Conservation (phyloP, 2,888 invertebrate species). For the Thymelicus sylvestris region DNA sequence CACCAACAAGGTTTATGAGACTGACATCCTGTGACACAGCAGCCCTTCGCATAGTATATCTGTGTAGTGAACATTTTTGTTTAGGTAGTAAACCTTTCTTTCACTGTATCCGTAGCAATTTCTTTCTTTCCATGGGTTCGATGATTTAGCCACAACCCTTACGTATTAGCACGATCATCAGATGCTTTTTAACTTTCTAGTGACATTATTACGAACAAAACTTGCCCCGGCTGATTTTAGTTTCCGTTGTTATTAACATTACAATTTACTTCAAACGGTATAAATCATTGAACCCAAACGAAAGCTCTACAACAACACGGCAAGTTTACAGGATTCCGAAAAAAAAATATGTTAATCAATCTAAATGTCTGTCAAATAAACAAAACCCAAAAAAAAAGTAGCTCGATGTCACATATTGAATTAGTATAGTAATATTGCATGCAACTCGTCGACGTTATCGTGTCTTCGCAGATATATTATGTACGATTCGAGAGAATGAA, state of each 20-base stretch:
- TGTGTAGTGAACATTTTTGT: conserved; percentile 48
- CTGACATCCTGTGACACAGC: conserved; percentile 94
- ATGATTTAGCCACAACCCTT: background rate
- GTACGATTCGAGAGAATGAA: conserved; percentile 11
- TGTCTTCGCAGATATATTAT: conserved; percentile 28
- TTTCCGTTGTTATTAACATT: no score
- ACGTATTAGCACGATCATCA: background rate
- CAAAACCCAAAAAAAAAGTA: conserved; percentile 46
- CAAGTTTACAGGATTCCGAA: conserved; percentile 48
- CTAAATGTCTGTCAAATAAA: conserved; percentile 42
- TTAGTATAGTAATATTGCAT: conserved; percentile 32
- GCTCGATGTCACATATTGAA: conserved; percentile 40
- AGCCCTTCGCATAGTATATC: conserved; percentile 56
- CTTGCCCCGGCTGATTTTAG: no score
- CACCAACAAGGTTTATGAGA: conserved; percentile 94
- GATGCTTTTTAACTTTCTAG: no score
- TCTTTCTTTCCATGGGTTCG: conserved; percentile 20
- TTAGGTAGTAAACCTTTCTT: conserved; percentile 8
- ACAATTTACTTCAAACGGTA: background rate
- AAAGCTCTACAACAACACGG: conserved; percentile 43
- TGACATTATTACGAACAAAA: no score
- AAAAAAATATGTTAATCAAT: conserved; percentile 40
- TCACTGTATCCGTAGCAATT: conserved; percentile 5
- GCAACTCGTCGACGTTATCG: conserved; percentile 16
- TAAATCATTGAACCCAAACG: conserved; percentile 12